Evolutionary conservation across 2,797 vertebrate genomes (phyloP).

Genomic region (Philypnodon macrostomus): DNA sequence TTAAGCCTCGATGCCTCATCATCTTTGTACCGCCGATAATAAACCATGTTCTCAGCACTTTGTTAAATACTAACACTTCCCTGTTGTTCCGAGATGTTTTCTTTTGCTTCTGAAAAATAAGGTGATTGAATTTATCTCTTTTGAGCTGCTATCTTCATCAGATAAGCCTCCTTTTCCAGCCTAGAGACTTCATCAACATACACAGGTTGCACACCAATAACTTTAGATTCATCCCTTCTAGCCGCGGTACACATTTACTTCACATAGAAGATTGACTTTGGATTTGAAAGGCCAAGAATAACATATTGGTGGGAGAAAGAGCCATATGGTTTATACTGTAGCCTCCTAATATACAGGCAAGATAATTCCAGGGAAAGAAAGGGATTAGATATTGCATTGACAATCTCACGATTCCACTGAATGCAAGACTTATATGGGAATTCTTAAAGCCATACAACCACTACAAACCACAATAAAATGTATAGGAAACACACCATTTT

Average conservation of each 20-base stretch:
- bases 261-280: constrained; percentile 41
- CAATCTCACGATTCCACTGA: constrained; percentile 51
- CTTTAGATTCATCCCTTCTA: constrained; percentile 2
- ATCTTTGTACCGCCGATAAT: constrained; percentile 30
- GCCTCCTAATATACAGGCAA: constrained; percentile 28
- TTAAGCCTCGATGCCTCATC: constrained; percentile 30
- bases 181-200: constrained; percentile 14
- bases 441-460: constrained; percentile 57
- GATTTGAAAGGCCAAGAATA: constrained; percentile 32
- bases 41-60: constrained; percentile 18
- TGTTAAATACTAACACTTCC: constrained; percentile 10
- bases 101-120: constrained; percentile 7
- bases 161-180: constrained; percentile 12
- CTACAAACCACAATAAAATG: background rate
- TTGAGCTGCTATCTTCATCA: constrained; percentile 23
- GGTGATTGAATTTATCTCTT: constrained; percentile 25
- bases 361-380: constrained; percentile 47
- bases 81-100: constrained; percentile 10
- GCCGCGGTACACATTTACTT: constrained; percentile 50
- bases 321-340: constrained; percentile 28
- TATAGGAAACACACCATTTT: background rate
- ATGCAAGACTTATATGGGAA: constrained; percentile 58
- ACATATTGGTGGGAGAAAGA: constrained; percentile 5
- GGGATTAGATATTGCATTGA: constrained; percentile 57
- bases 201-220: constrained; percentile 18